A percentile compares a stretch with the other conserved stretches of the same genome.
phyloP scores from a whole-genome alignment of 2,797 vertebrate genomes.

The Macrochelys suwanniensis region DNA sequence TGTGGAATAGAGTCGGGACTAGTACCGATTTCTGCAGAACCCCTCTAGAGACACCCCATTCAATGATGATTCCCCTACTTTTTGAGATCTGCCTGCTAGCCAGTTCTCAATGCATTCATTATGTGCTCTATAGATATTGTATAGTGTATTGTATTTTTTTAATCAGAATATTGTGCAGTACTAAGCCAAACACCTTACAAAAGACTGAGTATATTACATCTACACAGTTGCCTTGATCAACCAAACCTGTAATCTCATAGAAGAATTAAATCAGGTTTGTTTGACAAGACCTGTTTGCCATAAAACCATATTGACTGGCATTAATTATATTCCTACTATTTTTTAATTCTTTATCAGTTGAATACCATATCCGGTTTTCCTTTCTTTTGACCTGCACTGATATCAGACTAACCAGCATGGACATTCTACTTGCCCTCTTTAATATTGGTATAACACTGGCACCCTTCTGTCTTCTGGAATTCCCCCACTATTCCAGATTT shows the following conservation, averaged over 20 bases:
- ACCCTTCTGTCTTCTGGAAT: too few species aligned
- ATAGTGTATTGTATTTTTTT: neutral
- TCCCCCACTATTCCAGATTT: too few species aligned
- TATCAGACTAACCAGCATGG: too few species aligned
- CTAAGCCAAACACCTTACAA: neutral
- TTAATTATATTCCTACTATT: too few species aligned
- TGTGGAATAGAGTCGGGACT: neutral
- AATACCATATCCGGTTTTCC: too few species aligned
- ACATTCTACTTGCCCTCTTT: too few species aligned
- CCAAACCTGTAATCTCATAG: neutral
- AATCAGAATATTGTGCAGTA: neutral
- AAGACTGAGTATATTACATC: neutral
- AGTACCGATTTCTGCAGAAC: neutral
- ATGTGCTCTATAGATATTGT: neutral
- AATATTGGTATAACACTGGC: too few species aligned
- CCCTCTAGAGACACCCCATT: neutral
- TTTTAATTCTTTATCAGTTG: too few species aligned
- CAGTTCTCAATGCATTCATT: neutral
- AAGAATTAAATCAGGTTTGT: too few species aligned
- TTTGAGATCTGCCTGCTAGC: accelerated
- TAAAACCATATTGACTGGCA: too few species aligned
- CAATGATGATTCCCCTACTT: neutral
- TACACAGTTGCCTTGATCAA: accelerated
- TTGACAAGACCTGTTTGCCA: too few species aligned
- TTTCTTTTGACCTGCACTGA: too few species aligned